Percentiles rank a stretch among this genome's conserved stretches.
These are phyloP conservation scores for Hyposmocoma kahamanoa DNA, from an alignment of 1,140 invertebrate species.

Conservation along the genomic window DNA sequence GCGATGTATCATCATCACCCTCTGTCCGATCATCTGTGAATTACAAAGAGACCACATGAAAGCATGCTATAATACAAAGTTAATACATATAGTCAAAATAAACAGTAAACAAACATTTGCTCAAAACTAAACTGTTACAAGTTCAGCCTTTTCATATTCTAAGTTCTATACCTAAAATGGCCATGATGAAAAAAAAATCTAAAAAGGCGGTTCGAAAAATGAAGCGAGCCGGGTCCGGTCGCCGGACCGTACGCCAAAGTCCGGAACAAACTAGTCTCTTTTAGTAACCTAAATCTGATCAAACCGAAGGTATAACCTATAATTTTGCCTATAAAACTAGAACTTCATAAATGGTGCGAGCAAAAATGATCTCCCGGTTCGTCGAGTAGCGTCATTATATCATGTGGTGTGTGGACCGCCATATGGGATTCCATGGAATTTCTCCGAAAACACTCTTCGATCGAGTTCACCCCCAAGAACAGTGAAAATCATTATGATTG, in stretches of 20 bases:
- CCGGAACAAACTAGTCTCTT: constrained; percentile 47
- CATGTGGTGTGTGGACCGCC: constrained; percentile 70
- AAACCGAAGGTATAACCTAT: constrained; percentile 33
- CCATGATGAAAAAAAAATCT: too few relatives aligned
- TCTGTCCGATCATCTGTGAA: constrained; percentile 64
- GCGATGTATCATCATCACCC: constrained; percentile 66
- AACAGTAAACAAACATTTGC: too few relatives aligned
- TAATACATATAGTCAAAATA: neutral
- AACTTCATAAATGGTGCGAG: constrained; percentile 23
- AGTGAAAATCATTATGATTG: constrained; percentile 21
- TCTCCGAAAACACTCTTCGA: constrained; percentile 63
- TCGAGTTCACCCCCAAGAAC: constrained; percentile 48
- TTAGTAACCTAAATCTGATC: constrained; percentile 50
- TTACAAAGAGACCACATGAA: constrained; percentile 6
- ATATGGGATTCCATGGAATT: constrained; percentile 72
- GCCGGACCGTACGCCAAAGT: constrained; percentile 43
- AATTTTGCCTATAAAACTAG: constrained; percentile 7
- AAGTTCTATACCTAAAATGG: too few relatives aligned
- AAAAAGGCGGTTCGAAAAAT: too few relatives aligned
- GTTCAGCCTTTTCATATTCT: too few relatives aligned
- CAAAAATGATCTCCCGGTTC: constrained; percentile 24
- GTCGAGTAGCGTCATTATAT: constrained; percentile 60
- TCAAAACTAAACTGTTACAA: too few relatives aligned
- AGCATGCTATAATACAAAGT: neutral
- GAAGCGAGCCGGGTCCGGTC: constrained; percentile 26